These are phyloP conservation scores for Hoplodrina ambigua DNA, from an alignment of 2,888 invertebrate genomes.

Conservation along the genomic window DNA sequence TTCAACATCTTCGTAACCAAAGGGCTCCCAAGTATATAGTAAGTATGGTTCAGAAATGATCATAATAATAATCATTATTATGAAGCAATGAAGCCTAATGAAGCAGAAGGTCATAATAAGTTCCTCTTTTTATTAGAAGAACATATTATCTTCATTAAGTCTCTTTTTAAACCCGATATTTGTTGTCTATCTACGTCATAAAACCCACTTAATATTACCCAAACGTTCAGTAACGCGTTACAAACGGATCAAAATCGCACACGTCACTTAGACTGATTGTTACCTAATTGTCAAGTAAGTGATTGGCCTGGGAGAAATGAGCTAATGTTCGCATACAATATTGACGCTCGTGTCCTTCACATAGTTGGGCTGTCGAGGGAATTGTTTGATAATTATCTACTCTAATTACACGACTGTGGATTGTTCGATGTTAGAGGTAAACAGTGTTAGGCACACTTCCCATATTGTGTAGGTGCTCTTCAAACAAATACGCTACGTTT, in stretches of 20 bases:
- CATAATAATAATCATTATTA: too few relatives aligned
- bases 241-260: slow-evolving; percentile 38
- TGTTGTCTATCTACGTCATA: not conserved
- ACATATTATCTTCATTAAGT: too few relatives aligned
- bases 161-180: too few relatives aligned
- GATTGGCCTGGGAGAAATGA: slow-evolving; percentile 77
- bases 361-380: slow-evolving; percentile 51
- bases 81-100: too few relatives aligned
- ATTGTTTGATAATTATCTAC: slow-evolving; percentile 55
- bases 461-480: too few relatives aligned
- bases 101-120: too few relatives aligned
- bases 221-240: slow-evolving; percentile 13
- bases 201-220: too few relatives aligned
- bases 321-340: slow-evolving; percentile 77
- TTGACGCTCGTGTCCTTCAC: slow-evolving; percentile 68
- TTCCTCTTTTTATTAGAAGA: too few relatives aligned
- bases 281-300: slow-evolving; percentile 76
- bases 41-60: too few relatives aligned
- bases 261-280: slow-evolving; percentile 66
- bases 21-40: too few relatives aligned
- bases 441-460: slow-evolving; percentile 8
- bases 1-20: too few relatives aligned
- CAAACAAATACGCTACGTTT: not conserved
- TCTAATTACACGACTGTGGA: slow-evolving; percentile 49
- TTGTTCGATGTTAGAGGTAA: slow-evolving; percentile 20